These are phyloP conservation scores for Myrmophylax atrothorax DNA, from an alignment of 2,113 vertebrate genomes.

Conservation along the genomic window DNA sequence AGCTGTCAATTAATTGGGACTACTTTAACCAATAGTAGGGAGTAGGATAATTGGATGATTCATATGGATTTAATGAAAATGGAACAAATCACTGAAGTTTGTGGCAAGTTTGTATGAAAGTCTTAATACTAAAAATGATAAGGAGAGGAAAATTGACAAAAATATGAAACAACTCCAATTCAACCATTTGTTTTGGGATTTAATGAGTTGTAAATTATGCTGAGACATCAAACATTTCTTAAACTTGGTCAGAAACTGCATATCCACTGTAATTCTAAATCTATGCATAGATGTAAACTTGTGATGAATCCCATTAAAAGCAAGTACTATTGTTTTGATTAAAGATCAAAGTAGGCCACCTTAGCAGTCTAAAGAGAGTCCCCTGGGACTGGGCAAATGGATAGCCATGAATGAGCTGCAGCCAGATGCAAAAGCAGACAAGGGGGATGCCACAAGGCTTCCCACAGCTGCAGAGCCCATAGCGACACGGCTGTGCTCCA, in stretches of 20 bases:
- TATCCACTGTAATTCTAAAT: neutral
- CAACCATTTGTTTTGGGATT: neutral
- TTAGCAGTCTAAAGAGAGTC: neutral
- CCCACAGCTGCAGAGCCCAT: rapidly evolving
- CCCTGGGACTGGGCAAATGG: rapidly evolving
- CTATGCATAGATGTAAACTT: neutral
- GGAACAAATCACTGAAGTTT: neutral
- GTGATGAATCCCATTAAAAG: neutral
- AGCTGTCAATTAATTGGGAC: neutral
- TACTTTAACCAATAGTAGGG: neutral
- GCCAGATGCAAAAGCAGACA: neutral
- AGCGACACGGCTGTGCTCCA: neutral
- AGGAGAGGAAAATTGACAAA: neutral
- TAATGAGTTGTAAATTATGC: neutral
- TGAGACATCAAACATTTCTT: neutral
- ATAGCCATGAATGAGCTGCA: neutral
- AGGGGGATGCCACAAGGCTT: neutral
- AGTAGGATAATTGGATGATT: neutral
- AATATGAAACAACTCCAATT: neutral
- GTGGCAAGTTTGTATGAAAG: neutral
- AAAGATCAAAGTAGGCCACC: neutral
- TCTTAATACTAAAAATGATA: neutral
- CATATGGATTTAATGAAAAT: neutral
- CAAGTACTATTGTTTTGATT: neutral
- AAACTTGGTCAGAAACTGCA: neutral